phyloP scores from a whole-genome alignment of 1,140 invertebrate species.

The Akabosia matsudoensis region DNA sequence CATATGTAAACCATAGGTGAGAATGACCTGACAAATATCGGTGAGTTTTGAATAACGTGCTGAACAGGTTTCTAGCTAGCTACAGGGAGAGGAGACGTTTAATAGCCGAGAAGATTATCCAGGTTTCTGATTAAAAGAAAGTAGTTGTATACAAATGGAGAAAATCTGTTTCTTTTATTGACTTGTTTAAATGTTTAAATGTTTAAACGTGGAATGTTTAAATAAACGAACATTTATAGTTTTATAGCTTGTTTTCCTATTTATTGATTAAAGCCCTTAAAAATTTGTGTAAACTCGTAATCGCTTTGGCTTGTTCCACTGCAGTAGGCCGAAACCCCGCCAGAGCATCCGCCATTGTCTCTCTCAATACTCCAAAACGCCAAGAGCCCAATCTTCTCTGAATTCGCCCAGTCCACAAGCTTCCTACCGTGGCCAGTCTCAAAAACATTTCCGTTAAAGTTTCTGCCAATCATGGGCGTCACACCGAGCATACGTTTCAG shows the following conservation, averaged over 20 bases:
- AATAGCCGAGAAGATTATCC: no score
- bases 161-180: no score
- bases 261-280: constrained; percentile 37
- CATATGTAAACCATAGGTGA: no score
- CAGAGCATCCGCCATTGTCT: constrained; percentile 44
- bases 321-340: constrained; percentile 34
- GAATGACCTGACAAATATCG: no score
- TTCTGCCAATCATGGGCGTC: constrained; percentile 48
- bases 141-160: no score
- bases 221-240: no score
- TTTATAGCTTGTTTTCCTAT: neutral
- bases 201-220: no score
- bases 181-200: no score
- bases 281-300: constrained; percentile 43
- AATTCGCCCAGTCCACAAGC: constrained; percentile 46
- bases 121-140: no score
- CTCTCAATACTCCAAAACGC: constrained; percentile 47
- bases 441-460: constrained; percentile 48
- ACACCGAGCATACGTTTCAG: constrained; percentile 46
- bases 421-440: constrained; percentile 38
- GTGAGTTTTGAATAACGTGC: no score
- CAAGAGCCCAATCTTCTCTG: constrained; percentile 44
- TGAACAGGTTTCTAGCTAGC: no score
- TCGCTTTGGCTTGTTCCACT: constrained; percentile 38
- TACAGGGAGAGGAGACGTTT: no score